Base-by-base conservation (phyloP, 2,797 vertebrate genomes). In the Synanceia verrucosa region DNA sequence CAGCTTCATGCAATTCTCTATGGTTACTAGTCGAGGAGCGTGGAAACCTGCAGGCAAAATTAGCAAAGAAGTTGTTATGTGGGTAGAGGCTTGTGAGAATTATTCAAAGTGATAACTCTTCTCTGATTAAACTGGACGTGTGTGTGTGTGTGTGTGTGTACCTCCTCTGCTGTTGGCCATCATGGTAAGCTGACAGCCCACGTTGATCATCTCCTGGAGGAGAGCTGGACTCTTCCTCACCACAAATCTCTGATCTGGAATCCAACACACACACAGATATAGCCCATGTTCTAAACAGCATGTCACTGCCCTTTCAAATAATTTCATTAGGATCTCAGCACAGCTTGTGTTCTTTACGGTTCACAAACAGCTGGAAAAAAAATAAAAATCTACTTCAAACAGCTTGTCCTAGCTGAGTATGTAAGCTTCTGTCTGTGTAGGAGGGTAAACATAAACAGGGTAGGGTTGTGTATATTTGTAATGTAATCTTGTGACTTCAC, bases 1-100 rank as follows among this genome's bases (percentile, higher is more conserved):
- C 87, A 99, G 95, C 89, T 98, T 99, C 98, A 99, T 99, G 78
- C 97, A 98, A 81, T 99, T 99, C 94, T 99, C 98, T 83, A 99
- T 94, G 58, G 97, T 98, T 31, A 95, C 94, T 90, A 99, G 93
- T 62, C 97, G 96, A 85, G 97, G 98, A 88, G 97, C 97, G 64
- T 96, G 96, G 77, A 98, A 97, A 88, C 94, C 95, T 95, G 77
- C 4, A 44, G 14, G 19, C 13, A 44, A 23, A 65, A 46, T 19
- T 0, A 51, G 21, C 13, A 57, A 41, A 51, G 21, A 68, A 19
- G 34, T 34, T 34, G 12, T 50, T 29, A 18, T 13, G 31, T 58
- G 16, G 59, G 29, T 44, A 37, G 33, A 66, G 16, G 24, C 26
- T 28, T 62, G 31, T 47, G 55, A 48, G 5, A 59, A 29, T 46